Conservation (phyloP, 2,113 vertebrate genomes). For the Mandrillus leucophaeus region DNA sequence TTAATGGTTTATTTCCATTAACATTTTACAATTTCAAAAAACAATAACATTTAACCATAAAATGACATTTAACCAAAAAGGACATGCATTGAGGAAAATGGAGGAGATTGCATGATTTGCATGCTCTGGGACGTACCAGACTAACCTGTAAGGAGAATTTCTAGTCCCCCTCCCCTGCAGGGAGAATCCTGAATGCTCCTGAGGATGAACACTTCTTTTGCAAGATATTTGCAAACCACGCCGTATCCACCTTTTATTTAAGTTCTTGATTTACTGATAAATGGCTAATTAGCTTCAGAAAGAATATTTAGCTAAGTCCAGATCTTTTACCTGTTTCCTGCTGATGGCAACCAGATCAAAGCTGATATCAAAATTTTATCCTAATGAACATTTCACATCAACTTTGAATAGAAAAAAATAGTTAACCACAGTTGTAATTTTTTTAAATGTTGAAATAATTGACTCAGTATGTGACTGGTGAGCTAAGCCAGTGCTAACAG, state of each 20-base stretch:
- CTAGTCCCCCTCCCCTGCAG: rapidly evolving
- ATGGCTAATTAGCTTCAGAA: not conserved
- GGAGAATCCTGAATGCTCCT: not conserved
- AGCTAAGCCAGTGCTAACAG: not conserved
- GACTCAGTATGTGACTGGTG: not conserved
- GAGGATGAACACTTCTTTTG: too few species aligned
- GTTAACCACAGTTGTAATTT: too few species aligned
- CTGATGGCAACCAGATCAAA: not conserved
- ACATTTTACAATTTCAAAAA: not conserved
- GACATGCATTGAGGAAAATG: not conserved
- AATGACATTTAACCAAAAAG: not conserved
- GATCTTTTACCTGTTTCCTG: not conserved
- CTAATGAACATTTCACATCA: not conserved
- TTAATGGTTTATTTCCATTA: not conserved
- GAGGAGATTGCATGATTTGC: rapidly evolving
- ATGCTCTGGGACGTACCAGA: rapidly evolving
- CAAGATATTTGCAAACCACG: not conserved
- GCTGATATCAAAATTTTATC: not conserved
- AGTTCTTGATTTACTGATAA: not conserved
- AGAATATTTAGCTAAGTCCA: not conserved
- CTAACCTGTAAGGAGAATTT: rapidly evolving
- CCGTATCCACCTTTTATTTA: not conserved
- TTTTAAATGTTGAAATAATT: not conserved
- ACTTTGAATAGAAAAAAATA: not conserved
- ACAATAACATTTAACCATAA: not conserved